Conservation (phyloP, 2,113 vertebrate genomes). For the Elaphurus davidianus region DNA sequence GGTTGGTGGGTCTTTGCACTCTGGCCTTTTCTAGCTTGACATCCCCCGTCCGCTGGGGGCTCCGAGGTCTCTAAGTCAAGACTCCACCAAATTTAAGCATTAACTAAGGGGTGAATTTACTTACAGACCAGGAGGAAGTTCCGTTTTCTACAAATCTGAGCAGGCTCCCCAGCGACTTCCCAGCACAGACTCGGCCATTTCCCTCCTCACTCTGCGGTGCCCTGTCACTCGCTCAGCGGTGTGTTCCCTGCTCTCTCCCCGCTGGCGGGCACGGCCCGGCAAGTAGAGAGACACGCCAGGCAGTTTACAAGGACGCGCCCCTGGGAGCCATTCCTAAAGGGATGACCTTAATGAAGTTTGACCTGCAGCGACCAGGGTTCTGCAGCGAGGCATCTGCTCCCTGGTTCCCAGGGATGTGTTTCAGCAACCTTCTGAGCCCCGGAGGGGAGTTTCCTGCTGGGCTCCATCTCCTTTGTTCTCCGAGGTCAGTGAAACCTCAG, state of each 20-base stretch:
- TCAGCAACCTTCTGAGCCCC: not conserved
- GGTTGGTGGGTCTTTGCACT: fast-evolving
- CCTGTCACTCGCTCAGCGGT: fast-evolving
- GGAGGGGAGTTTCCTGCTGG: no score
- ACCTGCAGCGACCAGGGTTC: fast-evolving
- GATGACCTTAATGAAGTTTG: not conserved
- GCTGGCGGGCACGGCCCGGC: fast-evolving
- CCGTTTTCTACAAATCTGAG: not conserved
- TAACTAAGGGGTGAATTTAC: fast-evolving
- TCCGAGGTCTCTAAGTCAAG: not conserved
- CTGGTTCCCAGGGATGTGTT: fast-evolving
- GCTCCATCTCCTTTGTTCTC: not conserved
- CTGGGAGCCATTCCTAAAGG: not conserved
- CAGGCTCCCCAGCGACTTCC: not conserved
- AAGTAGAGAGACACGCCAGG: not conserved
- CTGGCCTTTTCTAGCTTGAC: no score
- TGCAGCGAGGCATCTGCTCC: not conserved
- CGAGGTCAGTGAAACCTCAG: not conserved
- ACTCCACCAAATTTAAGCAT: fast-evolving
- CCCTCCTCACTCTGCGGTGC: not conserved
- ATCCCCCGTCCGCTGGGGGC: not conserved
- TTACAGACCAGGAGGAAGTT: not conserved
- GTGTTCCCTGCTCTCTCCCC: not conserved
- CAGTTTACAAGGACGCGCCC: fast-evolving
- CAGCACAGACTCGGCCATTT: fast-evolving